Percentiles rank a stretch among this genome's conserved stretches.
phyloP scores from a whole-genome alignment of 2,797 vertebrate genomes.

The Lutjanus argentimaculatus region DNA sequence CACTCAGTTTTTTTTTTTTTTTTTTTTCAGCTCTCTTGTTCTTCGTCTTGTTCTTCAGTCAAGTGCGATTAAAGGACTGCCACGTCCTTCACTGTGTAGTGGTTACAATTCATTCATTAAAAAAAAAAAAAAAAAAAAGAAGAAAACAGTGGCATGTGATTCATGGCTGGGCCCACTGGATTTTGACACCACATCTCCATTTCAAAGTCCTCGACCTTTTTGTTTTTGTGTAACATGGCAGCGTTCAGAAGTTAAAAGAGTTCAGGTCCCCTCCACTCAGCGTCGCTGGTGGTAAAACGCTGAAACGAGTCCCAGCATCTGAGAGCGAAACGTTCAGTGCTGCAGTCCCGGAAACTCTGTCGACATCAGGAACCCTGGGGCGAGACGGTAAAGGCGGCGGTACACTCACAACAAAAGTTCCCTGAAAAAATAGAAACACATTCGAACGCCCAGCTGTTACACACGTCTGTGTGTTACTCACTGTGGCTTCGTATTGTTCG shows the following conservation, averaged over 20 bases:
- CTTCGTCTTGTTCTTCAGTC: conserved; percentile 3
- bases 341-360: conserved; percentile 10
- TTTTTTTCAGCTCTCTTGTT: conserved; percentile 34
- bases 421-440: conserved; percentile 63
- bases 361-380: conserved; percentile 37
- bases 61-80: conserved; percentile 18
- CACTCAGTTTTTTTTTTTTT: conserved; percentile 35
- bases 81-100: conserved; percentile 50
- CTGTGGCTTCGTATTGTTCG: conserved; percentile 4
- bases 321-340: conserved; percentile 6
- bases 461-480: neutral
- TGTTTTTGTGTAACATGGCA: conserved; percentile 44
- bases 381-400: conserved; percentile 40
- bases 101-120: conserved; percentile 48
- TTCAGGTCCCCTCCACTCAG: conserved; percentile 23
- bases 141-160: conserved; percentile 43
- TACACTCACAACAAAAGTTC: conserved; percentile 42
- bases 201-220: conserved; percentile 1
- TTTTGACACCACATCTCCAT: conserved; percentile 18
- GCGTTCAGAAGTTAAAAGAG: conserved; percentile 39
- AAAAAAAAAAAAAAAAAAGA: conserved; percentile 9
- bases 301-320: conserved; percentile 15
- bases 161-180: conserved; percentile 47
- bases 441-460: conserved; percentile 33
- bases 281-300: conserved; percentile 29